Conservation (phyloP, 2,113 vertebrate genomes). For the Osmerus mordax region DNA sequence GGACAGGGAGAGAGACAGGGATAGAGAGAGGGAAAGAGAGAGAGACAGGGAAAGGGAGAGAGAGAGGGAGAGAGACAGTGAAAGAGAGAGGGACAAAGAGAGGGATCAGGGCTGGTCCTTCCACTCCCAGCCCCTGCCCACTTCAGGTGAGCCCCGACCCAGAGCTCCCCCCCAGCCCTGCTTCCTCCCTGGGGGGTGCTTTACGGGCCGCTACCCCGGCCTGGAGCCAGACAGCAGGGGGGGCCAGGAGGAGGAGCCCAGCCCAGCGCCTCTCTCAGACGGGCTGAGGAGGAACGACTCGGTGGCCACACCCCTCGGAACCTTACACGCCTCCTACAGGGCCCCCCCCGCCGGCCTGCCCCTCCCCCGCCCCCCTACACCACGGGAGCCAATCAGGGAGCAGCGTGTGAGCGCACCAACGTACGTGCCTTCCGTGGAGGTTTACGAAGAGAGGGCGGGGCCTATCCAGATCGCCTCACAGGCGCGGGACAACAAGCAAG, state of each 20-base stretch:
- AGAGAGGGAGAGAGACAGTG: neutral
- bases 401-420: conserved; percentile 91
- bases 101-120: conserved; percentile 32
- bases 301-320: conserved; percentile 64
- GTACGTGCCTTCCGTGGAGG: conserved; percentile 94
- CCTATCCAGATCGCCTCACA: conserved; percentile 93
- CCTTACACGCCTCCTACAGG: conserved; percentile 76
- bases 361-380: conserved; percentile 62
- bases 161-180: conserved; percentile 44
- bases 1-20: conserved; percentile 49
- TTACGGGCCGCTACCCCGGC: conserved; percentile 63
- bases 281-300: conserved; percentile 75
- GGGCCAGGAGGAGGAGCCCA: conserved; percentile 52
- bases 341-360: conserved; percentile 51
- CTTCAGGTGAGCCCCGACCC: conserved; percentile 39
- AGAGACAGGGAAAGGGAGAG: neutral
- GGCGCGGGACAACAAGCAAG: conserved; percentile 80
- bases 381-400: conserved; percentile 83
- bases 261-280: conserved; percentile 56
- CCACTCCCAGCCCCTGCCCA: neutral
- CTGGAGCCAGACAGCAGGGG: conserved; percentile 73
- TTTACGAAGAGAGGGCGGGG: conserved; percentile 86
- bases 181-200: conserved; percentile 42
- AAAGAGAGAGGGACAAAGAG: neutral
- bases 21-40: conserved; percentile 50